Percentiles rank a stretch among this genome's conserved stretches.
Evolutionary conservation across 53 echinoderm and acorn worm species (phyloP).

Genomic region (Echinometra lucunter): DNA sequence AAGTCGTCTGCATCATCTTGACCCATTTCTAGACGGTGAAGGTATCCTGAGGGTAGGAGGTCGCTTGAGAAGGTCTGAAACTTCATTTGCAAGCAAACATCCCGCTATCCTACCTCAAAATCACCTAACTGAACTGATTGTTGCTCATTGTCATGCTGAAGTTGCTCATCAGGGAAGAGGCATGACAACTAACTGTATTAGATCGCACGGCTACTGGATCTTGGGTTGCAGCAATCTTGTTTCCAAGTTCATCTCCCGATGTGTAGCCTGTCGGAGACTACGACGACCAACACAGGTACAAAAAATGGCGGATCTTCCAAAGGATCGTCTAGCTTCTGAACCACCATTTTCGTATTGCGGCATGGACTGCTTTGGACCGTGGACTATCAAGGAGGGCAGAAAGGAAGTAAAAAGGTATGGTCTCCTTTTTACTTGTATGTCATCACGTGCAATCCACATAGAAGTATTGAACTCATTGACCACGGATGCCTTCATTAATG

Average conservation of each 20-base stretch:
- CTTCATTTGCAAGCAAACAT: neutral
- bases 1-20: too few relatives aligned
- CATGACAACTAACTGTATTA: slow-evolving; percentile 67
- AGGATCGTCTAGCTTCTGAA: slow-evolving; percentile 65
- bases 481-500: slow-evolving; percentile 68
- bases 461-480: slow-evolving; percentile 61
- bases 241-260: slow-evolving; percentile 68
- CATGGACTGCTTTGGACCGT: slow-evolving; percentile 82
- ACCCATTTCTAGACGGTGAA: too few relatives aligned
- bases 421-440: slow-evolving; percentile 77
- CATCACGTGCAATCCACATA: slow-evolving; percentile 82
- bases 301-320: slow-evolving; percentile 80
- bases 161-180: slow-evolving; percentile 76
- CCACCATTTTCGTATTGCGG: slow-evolving; percentile 76
- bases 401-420: slow-evolving; percentile 78
- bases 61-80: too few relatives aligned
- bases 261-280: slow-evolving; percentile 69
- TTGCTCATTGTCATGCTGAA: too few relatives aligned
- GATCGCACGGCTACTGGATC: slow-evolving; percentile 67
- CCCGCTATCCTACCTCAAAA: too few relatives aligned
- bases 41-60: too few relatives aligned
- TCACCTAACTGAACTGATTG: too few relatives aligned
- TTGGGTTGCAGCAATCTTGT: slow-evolving; percentile 57
- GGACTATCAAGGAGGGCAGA: slow-evolving; percentile 61
- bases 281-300: slow-evolving; percentile 57